A percentile compares a stretch with the other conserved stretches of the same genome.
Conservation (phyloP, 1,140 invertebrate genomes). For the Asbolus verrucosus region DNA sequence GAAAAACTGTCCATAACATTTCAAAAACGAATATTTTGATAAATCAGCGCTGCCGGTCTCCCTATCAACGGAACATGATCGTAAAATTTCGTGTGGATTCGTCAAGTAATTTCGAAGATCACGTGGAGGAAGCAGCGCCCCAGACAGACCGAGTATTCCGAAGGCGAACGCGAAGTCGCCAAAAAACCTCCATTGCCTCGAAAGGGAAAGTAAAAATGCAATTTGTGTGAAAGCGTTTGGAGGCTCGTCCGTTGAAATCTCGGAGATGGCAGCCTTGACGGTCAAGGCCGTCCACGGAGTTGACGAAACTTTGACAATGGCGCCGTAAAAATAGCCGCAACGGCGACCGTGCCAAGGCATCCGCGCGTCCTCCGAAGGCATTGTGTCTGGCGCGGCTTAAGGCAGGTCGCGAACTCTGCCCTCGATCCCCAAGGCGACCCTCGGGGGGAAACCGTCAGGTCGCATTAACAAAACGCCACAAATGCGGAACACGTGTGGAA, state of each 20-base stretch:
- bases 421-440: conserved; percentile 15
- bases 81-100: no score
- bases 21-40: no score
- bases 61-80: no score
- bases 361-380: background rate
- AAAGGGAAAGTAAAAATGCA: background rate
- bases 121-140: no score
- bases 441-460: conserved; percentile 39
- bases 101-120: no score
- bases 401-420: conserved; percentile 32
- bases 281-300: background rate
- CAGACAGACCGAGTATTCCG: no score
- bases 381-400: conserved; percentile 26
- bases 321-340: background rate
- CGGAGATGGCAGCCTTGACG: background rate
- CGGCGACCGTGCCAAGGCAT: background rate
- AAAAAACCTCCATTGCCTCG: no score
- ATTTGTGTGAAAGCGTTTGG: background rate
- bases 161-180: no score
- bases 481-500: conserved; percentile 46
- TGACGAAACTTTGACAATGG: background rate
- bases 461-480: conserved; percentile 43
- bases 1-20: no score
- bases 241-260: no score
- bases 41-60: no score